Base-by-base conservation (phyloP, 2,113 vertebrate species). In the Zosterops japonicus region DNA sequence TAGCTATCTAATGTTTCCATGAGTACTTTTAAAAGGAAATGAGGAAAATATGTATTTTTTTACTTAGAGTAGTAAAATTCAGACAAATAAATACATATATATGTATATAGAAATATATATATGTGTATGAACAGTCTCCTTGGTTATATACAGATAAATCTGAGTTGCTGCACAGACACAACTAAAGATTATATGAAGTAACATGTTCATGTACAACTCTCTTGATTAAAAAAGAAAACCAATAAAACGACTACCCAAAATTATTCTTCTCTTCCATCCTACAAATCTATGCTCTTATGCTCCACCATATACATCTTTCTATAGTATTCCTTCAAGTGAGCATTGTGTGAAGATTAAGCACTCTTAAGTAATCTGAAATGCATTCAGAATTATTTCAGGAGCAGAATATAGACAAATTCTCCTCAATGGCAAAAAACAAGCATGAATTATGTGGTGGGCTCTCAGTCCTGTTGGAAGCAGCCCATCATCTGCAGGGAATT, bases 1-100 rank as follows among this genome's bases (percentile, higher is more conserved):
- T 96, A 68, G 4, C 28, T 83, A 96, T 96, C 95, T 90, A 35
- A 78, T 39, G 3, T 44, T 74, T 89, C 16, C 53, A 20, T 28
- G 53, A 68, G 29, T 64, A 71, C n/a, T 95, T 94, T 89, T 49
- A 93, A 81, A 18, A 63, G 16, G 22, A 52, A 87, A 87, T 76
- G 23, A 76, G 11, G 24, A 67, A 70, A 90, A 88, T 52, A 1
- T 11, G 3, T 8, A n/a, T 69, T 59, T 57, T 35, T 63, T 77
- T 52, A 67, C 93, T 94, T 82, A 79, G 24, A 77, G 17, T 33
- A 36, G 17, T 46, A 88, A 81, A 80, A 80, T 80, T 77, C 50
- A 70, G 42, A 76, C 19, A 72, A 68, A 89, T 68, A 80, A 11
- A 23, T n/a, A 24, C 6, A 35, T 6, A 41, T 2, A 36, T 13